These are phyloP conservation scores for Varanus salvator DNA, from an alignment of 2,113 vertebrate genomes.

Conservation along the genomic window DNA sequence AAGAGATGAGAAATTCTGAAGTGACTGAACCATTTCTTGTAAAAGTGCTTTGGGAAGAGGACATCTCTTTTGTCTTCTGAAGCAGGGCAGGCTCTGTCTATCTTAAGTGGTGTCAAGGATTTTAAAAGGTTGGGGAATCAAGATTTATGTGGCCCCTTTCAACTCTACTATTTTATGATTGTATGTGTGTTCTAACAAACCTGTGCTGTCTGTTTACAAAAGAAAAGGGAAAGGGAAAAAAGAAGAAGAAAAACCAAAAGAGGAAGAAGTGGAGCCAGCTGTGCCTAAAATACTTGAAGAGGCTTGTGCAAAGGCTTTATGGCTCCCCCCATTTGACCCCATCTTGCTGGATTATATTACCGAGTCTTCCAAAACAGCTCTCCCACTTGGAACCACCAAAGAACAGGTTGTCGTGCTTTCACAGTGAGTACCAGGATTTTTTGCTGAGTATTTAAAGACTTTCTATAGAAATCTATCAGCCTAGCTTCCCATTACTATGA, in stretches of 20 bases:
- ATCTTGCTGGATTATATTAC: slow-evolving; percentile 72
- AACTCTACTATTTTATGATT: too few relatives aligned
- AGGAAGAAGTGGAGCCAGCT: slow-evolving; percentile 56
- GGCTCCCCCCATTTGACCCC: slow-evolving; percentile 75
- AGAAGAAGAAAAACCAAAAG: slow-evolving; percentile 80
- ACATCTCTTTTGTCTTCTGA: not conserved
- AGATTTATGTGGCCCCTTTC: too few relatives aligned
- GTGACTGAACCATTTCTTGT: not conserved
- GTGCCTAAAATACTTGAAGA: slow-evolving; percentile 41
- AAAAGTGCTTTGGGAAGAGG: not conserved
- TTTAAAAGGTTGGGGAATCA: not conserved
- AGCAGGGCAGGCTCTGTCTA: not conserved
- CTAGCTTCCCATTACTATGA: not conserved
- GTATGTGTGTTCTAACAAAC: not conserved
- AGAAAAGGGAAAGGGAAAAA: slow-evolving; percentile 79
- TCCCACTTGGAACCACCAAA: slow-evolving; percentile 65
- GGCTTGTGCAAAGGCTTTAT: slow-evolving; percentile 51
- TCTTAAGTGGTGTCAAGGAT: not conserved
- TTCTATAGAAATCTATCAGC: not conserved
- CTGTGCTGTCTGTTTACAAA: slow-evolving; percentile 45
- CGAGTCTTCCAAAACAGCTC: slow-evolving; percentile 70
- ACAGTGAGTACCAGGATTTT: slow-evolving; percentile 72
- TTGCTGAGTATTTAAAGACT: not conserved
- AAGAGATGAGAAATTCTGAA: not conserved
- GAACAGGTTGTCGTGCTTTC: slow-evolving; percentile 79